Conservation (phyloP, 1,140 invertebrate species). For the Pseudobourletiella spinata region DNA sequence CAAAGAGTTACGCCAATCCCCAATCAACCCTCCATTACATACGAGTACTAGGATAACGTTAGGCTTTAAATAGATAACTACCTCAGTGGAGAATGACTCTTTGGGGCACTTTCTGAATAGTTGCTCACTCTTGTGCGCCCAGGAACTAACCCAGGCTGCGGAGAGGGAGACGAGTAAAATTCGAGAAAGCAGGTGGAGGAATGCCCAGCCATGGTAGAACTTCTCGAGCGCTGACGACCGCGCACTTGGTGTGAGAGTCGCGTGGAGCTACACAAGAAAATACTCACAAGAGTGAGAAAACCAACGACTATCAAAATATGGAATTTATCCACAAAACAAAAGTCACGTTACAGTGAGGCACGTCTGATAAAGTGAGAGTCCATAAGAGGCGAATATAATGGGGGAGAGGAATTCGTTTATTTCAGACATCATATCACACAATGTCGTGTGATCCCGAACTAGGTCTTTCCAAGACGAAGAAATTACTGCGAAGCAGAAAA, state of each 20-base stretch:
- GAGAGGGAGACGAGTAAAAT: neutral
- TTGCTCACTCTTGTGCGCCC: neutral
- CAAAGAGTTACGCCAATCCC: too few relatives aligned
- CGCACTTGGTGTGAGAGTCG: neutral
- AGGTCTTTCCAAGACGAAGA: constrained; percentile 10
- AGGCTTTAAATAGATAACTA: too few relatives aligned
- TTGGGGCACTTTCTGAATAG: constrained; percentile 2
- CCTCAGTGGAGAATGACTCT: neutral
- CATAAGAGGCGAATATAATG: constrained; percentile 24
- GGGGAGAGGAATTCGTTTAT: constrained; percentile 25
- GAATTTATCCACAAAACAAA: neutral
- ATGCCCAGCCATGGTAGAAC: constrained; percentile 10
- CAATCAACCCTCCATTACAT: too few relatives aligned
- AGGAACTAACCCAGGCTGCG: neutral
- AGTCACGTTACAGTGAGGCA: constrained; percentile 14
- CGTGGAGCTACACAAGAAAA: neutral
- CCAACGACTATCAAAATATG: neutral
- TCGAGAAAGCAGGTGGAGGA: constrained; percentile 9
- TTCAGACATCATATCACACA: constrained; percentile 13
- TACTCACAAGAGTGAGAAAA: too few relatives aligned
- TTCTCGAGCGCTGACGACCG: neutral
- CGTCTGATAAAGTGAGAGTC: constrained; percentile 18
- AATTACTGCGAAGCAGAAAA: neutral
- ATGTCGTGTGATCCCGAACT: constrained; percentile 4
- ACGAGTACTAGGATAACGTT: too few relatives aligned